phyloP scores from a whole-genome alignment of 2,113 vertebrate genomes.

The Donacobius atricapilla region DNA sequence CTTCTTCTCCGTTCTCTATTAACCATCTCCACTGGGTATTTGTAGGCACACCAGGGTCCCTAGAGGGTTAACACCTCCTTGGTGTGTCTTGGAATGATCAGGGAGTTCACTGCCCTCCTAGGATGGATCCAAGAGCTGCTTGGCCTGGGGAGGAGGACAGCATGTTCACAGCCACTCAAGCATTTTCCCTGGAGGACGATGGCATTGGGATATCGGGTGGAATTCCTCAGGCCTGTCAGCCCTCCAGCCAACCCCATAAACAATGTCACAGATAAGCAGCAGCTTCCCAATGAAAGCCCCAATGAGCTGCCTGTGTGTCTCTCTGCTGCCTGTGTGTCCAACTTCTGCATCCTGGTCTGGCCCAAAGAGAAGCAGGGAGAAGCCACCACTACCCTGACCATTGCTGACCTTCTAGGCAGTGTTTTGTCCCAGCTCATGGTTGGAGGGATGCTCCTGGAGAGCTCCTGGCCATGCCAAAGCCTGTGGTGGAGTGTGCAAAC shows the following conservation, averaged over 20 bases:
- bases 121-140: neutral
- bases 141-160: neutral
- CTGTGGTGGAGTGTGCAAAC: neutral
- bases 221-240: conserved; percentile 28
- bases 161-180: neutral
- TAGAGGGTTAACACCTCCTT: conserved; percentile 40
- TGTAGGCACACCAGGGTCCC: neutral
- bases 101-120: neutral
- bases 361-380: neutral
- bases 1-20: neutral
- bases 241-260: neutral
- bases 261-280: neutral
- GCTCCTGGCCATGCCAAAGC: neutral
- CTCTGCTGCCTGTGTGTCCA: neutral
- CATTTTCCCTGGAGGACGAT: neutral
- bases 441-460: neutral
- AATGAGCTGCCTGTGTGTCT: accelerated
- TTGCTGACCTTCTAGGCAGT: neutral
- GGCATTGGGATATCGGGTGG: neutral
- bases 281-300: neutral
- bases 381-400: neutral
- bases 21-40: neutral
- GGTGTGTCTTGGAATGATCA: neutral
- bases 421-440: neutral
- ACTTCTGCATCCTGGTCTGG: neutral